phyloP scores from a whole-genome alignment of 1,140 invertebrate species.

The Lethocerus indicus region DNA sequence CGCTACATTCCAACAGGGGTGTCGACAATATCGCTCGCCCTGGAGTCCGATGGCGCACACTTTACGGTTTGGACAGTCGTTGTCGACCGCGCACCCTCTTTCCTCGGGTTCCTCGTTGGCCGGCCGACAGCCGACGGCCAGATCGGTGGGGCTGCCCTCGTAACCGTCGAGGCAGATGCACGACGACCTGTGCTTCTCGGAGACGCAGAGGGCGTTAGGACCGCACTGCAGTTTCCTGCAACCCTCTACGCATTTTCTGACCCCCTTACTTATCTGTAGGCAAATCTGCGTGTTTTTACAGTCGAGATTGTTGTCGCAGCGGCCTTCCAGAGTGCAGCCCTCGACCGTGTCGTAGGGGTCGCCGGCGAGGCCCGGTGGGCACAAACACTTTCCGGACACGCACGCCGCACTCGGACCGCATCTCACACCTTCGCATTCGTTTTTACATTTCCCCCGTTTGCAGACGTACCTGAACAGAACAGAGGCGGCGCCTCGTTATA shows the following conservation, averaged over 20 bases:
- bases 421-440: slow-evolving; percentile 48
- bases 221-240: slow-evolving; percentile 77
- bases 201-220: slow-evolving; percentile 71
- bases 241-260: slow-evolving; percentile 66
- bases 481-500: not conserved
- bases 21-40: slow-evolving; percentile 46
- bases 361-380: slow-evolving; percentile 59
- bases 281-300: slow-evolving; percentile 70
- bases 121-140: slow-evolving; percentile 46
- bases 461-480: slow-evolving; percentile 36
- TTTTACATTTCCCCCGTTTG: slow-evolving; percentile 45
- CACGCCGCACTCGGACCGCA: slow-evolving; percentile 72
- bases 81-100: too few species aligned
- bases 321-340: slow-evolving; percentile 51
- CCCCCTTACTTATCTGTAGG: slow-evolving; percentile 56
- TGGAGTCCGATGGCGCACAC: slow-evolving; percentile 32
- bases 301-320: slow-evolving; percentile 61
- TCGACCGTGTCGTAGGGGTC: slow-evolving; percentile 48
- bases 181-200: slow-evolving; percentile 61
- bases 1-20: slow-evolving; percentile 57
- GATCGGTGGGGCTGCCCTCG: slow-evolving; percentile 58
- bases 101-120: slow-evolving; percentile 38
- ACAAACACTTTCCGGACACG: slow-evolving; percentile 58
- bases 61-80: slow-evolving; percentile 50
- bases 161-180: slow-evolving; percentile 71